Evolutionary conservation across 2,888 invertebrate genomes (phyloP).

Genomic region (Plebejus melissa): DNA sequence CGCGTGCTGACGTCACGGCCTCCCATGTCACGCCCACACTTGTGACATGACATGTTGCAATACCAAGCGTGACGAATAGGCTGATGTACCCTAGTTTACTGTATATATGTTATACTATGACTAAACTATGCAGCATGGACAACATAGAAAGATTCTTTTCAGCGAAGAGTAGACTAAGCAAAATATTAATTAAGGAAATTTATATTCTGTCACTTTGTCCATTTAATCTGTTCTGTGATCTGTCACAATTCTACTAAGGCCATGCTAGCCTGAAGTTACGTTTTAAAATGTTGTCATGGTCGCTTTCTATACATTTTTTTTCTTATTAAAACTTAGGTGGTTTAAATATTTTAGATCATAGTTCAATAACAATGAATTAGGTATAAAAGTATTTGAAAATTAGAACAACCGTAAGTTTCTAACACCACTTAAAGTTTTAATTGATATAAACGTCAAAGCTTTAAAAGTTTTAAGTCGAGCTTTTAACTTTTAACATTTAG

Average conservation of each 20-base stretch:
- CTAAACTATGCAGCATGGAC: neutral
- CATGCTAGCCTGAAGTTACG: neutral
- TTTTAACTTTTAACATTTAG: slow-evolving; percentile 12
- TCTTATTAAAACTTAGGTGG: neutral
- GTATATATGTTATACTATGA: neutral
- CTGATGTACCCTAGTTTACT: neutral
- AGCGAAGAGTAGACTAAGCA: neutral
- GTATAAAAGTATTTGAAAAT: neutral
- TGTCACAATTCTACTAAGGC: neutral
- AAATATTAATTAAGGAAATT: neutral
- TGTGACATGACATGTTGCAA: slow-evolving; percentile 30
- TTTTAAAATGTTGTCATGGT: too few species aligned
- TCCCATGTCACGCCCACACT: slow-evolving; percentile 35
- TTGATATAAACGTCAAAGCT: slow-evolving; percentile 1
- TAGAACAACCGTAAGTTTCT: neutral
- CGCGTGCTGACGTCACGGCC: slow-evolving; percentile 38
- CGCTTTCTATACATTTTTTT: too few species aligned
- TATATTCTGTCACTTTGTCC: too few species aligned
- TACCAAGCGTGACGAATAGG: slow-evolving; percentile 1
- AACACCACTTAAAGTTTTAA: neutral
- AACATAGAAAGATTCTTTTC: neutral
- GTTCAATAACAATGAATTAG: neutral
- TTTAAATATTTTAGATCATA: neutral
- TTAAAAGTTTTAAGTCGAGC: neutral
- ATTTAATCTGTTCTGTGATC: too few species aligned